These are phyloP conservation scores for Rhingia campestris DNA, from an alignment of 2,888 invertebrate species.

Conservation along the genomic window DNA sequence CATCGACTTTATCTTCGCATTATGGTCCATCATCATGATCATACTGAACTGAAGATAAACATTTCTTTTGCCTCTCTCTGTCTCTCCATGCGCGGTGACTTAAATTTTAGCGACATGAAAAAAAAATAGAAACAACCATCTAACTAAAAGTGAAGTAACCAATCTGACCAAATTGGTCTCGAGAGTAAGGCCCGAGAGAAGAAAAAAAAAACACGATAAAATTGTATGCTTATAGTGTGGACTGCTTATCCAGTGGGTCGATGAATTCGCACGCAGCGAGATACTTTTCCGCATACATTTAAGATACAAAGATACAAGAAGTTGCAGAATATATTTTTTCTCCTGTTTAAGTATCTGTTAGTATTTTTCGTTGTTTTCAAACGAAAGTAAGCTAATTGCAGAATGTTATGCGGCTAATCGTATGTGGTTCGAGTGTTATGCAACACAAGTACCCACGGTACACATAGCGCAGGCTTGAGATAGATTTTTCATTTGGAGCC, in stretches of 20 bases:
- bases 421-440: constrained; percentile 41
- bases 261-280: constrained; percentile 56
- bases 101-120: constrained; percentile 54
- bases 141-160: constrained; percentile 66
- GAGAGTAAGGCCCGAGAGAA: constrained; percentile 48
- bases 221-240: not conserved
- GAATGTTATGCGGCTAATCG: constrained; percentile 2
- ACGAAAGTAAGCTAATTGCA: constrained; percentile 46
- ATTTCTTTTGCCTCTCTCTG: constrained; percentile 20
- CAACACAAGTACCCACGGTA: constrained; percentile 20
- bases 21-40: constrained; percentile 36
- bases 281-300: constrained; percentile 66
- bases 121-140: constrained; percentile 25
- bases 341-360: constrained; percentile 21
- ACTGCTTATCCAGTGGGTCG: constrained; percentile 56
- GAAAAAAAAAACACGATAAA: constrained; percentile 12
- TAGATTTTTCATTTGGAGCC: constrained; percentile 53
- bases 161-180: constrained; percentile 69
- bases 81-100: constrained; percentile 26
- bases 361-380: constrained; percentile 44
- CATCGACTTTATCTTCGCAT: constrained; percentile 3
- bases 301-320: constrained; percentile 28
- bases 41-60: constrained; percentile 35
- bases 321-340: constrained; percentile 18
- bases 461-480: constrained; percentile 3